Evolutionary conservation across 2,113 vertebrate species (phyloP), one percentile per base, ranked within the genome.

Genomic region (Scartelaos histophorus): DNA sequence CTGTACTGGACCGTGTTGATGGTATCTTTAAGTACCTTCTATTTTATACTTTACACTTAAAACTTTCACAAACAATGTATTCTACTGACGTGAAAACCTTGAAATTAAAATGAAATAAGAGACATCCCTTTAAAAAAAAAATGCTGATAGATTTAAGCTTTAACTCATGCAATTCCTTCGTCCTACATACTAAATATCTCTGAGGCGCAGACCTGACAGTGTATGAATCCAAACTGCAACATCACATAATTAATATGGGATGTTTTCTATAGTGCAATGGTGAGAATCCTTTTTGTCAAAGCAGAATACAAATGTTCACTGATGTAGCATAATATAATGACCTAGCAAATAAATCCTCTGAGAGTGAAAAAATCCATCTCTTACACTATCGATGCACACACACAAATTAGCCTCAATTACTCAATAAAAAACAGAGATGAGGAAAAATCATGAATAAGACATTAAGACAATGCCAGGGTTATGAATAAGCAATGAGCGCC

Each of bases 401-500:
- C 22, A 74, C 81, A 90, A 43, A 89, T 86, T 88, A 84, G 60
- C 74, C 75, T 72, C 69, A 75, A 84, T 88, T 85, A 85, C 70
- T 80, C 90, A 87, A 81, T 82, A 84, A 80, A 81, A 87, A 82
- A 86, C 83, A 87, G 76, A 82, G 67, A 82, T 88, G 68, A 72
- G 76, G 75, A 74, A n/a, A 57, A 65, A 64, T 51, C 80, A 84
- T 81, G 80, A 90, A 87, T 87, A 81, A 77, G 82, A 79, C 79
- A 88, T 75, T 83, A 85, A 86, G 78, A 88, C 76, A 88, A 86
- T 64, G 61, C 80, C 58, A 29, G 46, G 60, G 56, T 74, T 56
- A 88, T 85, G 86, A 92, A 90, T 89, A 88, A 82, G 81, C 74
- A 84, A 89, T 89, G 84, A 90, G 81, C 82, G 70, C 74, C 83